A percentile compares a stretch with the other conserved stretches of the same genome.
Evolutionary conservation across 1,140 invertebrate genomes (phyloP).

Genomic region (Euura saliciscinereae): DNA sequence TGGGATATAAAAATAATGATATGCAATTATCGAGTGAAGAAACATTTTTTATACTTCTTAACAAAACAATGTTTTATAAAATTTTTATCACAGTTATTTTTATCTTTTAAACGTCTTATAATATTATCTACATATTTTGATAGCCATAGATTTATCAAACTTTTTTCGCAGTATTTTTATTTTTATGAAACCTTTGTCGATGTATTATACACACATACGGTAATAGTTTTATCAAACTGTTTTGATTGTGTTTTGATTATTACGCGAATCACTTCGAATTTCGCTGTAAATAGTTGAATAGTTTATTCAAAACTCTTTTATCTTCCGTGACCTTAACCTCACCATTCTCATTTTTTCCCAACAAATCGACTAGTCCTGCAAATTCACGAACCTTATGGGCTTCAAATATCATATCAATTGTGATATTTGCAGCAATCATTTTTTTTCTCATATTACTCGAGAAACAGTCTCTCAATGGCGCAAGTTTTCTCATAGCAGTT

Average conservation of each 20-base stretch:
- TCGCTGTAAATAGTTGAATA: slow-evolving; percentile 21
- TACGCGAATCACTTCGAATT: too few species aligned
- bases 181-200: too few species aligned
- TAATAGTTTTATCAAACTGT: too few species aligned
- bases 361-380: slow-evolving; percentile 10
- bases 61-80: slow-evolving; percentile 11
- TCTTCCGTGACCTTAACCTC: slow-evolving; percentile 15
- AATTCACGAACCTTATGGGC: slow-evolving; percentile 13
- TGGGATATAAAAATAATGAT: not conserved
- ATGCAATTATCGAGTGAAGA: too few species aligned
- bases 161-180: too few species aligned
- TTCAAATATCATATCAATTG: slow-evolving; percentile 13
- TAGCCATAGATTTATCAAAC: too few species aligned
- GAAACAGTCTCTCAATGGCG: slow-evolving; percentile 13
- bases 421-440: slow-evolving; percentile 20
- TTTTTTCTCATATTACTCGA: slow-evolving; percentile 17
- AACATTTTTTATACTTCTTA: not conserved
- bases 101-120: too few species aligned
- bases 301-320: slow-evolving; percentile 15
- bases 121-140: too few species aligned
- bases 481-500: slow-evolving; percentile 11
- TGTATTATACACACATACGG: too few species aligned
- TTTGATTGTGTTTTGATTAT: too few species aligned
- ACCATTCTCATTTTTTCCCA: slow-evolving; percentile 20
- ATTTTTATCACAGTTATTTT: slow-evolving; percentile 10